Base-by-base conservation (phyloP, 2,797 vertebrate species). In the Acanthornis magna region DNA sequence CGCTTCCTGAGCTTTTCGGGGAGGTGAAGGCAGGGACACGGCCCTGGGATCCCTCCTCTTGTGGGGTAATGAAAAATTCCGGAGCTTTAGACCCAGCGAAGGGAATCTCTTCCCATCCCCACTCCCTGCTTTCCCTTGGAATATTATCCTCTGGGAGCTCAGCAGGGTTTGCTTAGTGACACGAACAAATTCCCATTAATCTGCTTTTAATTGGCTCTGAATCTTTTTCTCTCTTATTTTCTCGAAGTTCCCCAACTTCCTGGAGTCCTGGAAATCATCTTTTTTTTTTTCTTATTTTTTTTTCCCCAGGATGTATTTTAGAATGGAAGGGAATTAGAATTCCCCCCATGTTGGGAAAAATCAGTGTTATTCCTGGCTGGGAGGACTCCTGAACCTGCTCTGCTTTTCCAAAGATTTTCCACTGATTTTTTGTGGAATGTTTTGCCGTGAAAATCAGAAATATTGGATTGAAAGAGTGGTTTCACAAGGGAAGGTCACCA, bases 401-500 rank as follows among this genome's bases (percentile, higher is more conserved):
- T 48, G 50, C n/a, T 40, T 45, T 60, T 61, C 60, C 1, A 4
- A 7, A 38, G 18, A 9, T 30, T n/a, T 74, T 32, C 30, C 26
- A 5, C 22, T 6, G 79, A 43, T 26, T 63, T 20, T 5, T 2
- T 48, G n/a, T 9, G 29, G 53, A 27, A 43, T 14, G 12, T n/a
- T 88, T 79, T 75, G 43, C 25, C 0, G 0, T 13, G 38, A 34
- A 53, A 42, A 32, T 30, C 61, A 38, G 81, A 9, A 4, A 60
- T 29, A 15, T 2, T 8, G 34, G 40, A 16, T 54, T 19, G 4
- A 48, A 54, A 36, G 17, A 36, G 8, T 10, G 11, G 16, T 25
- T 3, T 4, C 8, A 4, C 16, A 7, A 13, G 26, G 42, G 29
- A 55, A n/a, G 17, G 5, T 23, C 19, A 1, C 19, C 34, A 16